Evolutionary conservation across 2,113 vertebrate genomes (phyloP).

Genomic region (Leptobrachium leishanense): DNA sequence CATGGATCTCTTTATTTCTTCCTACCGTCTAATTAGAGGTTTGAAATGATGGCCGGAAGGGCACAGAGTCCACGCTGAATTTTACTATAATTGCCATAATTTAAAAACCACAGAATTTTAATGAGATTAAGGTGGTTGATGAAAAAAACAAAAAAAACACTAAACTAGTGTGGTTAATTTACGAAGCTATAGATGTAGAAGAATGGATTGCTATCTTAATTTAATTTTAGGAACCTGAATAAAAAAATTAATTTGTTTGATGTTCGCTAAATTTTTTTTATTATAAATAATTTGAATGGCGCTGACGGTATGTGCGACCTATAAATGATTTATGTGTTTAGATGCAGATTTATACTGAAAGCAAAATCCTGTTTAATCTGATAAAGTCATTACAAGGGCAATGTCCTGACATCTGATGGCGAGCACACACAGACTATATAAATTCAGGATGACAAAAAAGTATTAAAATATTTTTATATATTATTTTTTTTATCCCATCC

Average conservation of each 20-base stretch:
- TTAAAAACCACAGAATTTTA: conserved; percentile 35
- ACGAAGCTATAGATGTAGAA: conserved; percentile 27
- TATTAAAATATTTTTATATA: too few species aligned
- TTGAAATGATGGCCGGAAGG: conserved; percentile 44
- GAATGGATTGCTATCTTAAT: conserved; percentile 29
- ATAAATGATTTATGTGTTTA: background rate
- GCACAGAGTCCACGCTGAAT: conserved; percentile 21
- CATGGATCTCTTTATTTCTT: background rate
- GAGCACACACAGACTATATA: too few species aligned
- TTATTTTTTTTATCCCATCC: too few species aligned
- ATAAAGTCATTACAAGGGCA: background rate
- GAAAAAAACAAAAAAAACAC: background rate
- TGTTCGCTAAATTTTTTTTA: background rate
- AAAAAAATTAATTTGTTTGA: background rate
- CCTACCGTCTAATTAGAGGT: conserved; percentile 30
- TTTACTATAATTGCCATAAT: conserved; percentile 42
- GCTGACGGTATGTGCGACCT: background rate
- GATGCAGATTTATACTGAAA: background rate
- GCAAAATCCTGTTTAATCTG: background rate
- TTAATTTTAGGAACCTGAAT: conserved; percentile 19
- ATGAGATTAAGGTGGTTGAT: conserved; percentile 34
- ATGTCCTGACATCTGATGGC: too few species aligned
- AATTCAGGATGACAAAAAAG: too few species aligned
- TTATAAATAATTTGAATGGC: background rate
- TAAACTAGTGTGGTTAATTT: conserved; percentile 29